Evolutionary conservation across 2,888 invertebrate genomes (phyloP), one percentile per base, ranked within the genome.

Genomic region (Orchesellides sinensis): DNA sequence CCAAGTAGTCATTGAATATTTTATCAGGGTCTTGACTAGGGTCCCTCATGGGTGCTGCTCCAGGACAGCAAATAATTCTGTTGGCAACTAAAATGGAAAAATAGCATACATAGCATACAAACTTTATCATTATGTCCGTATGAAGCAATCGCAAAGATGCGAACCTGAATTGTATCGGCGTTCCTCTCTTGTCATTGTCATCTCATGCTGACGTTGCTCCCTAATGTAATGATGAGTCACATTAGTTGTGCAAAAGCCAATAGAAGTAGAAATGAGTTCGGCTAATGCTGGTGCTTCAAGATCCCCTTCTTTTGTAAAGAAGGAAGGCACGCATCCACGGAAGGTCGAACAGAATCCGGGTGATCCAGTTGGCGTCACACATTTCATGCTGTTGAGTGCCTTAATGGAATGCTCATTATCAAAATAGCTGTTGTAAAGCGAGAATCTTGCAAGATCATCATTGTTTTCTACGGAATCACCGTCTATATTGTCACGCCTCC

Each of bases 51-150:
- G 83, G 83, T 19, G 83, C 74, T 8, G 23, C 17, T 19, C 85
- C 85, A 23, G 85, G 85, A 73, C 85, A 85, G 85, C 85, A 85
- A 63, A 85, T 85, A 14, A 85, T 81, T 10, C 85, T 72, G 23
- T 83, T 80, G 5, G 83, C 83, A 61, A 85, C 85, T 85, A 49
- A 70, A 32, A 52, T 27, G 12, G n/a, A n/a, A n/a, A n/a, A n/a
- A n/a, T n/a, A n/a, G n/a, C n/a, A n/a, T n/a, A n/a, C n/a, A n/a
- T n/a, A n/a, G n/a, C n/a, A n/a, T n/a, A n/a, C n/a, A n/a, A n/a
- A n/a, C n/a, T n/a, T n/a, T n/a, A n/a, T n/a, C n/a, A n/a, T n/a
- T n/a, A n/a, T n/a, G n/a, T n/a, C n/a, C n/a, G n/a, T n/a, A n/a
- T n/a, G n/a, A n/a, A n/a, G n/a, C n/a, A n/a, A n/a, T n/a, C n/a